Evolutionary conservation across 2,797 vertebrate species (phyloP).

Genomic region (Tauraco hartlaubi): DNA sequence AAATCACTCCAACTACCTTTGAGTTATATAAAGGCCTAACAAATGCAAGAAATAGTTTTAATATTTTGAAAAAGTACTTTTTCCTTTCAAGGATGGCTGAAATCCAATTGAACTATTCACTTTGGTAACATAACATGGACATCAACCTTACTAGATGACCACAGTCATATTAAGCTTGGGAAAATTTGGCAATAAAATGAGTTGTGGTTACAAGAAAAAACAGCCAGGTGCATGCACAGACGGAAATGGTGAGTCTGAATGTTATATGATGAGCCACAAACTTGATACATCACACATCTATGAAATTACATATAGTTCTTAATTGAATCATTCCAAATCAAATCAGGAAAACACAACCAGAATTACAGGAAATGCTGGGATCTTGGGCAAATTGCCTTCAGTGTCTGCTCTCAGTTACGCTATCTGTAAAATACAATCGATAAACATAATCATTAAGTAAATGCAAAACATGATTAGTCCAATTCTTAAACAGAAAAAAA

Average conservation of each 20-base stretch:
- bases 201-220: not conserved
- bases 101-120: not conserved
- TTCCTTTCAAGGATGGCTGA: not conserved
- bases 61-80: not conserved
- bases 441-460: slow-evolving; percentile 29
- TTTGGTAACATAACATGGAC: not conserved
- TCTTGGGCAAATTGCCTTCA: slow-evolving; percentile 31
- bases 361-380: slow-evolving; percentile 59
- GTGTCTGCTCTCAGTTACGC: slow-evolving; percentile 13
- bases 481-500: not conserved
- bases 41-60: not conserved
- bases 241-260: not conserved
- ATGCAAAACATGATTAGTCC: not conserved
- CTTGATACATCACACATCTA: slow-evolving; percentile 37
- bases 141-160: not conserved
- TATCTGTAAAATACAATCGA: not conserved
- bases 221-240: not conserved
- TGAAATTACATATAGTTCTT: slow-evolving; percentile 35
- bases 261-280: not conserved
- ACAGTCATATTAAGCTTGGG: not conserved
- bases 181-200: not conserved
- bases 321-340: slow-evolving; percentile 56
- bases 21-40: not conserved
- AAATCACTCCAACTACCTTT: not conserved
- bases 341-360: slow-evolving; percentile 60